Evolutionary conservation across 2,888 invertebrate genomes (phyloP), one percentile per base, ranked within the genome.

Genomic region (Cantharis rufa): DNA sequence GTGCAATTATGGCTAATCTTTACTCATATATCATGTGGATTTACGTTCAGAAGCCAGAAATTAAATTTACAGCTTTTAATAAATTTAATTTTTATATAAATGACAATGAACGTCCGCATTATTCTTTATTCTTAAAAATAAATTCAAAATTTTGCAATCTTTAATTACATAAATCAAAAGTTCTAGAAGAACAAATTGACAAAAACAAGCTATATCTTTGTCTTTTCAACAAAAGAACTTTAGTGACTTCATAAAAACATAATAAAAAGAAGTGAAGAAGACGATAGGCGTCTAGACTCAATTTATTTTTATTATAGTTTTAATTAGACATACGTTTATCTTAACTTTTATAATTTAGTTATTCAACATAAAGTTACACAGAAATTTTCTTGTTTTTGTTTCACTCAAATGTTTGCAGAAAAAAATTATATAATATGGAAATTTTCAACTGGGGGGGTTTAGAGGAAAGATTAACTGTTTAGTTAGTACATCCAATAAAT

Each of bases 261-360:
- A 66, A 66, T 21, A 21, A 63, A 18, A 66, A 66, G 21, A 24
- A 66, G 21, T 21, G 16, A 66, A 66, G n/a, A 66, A 16, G 64
- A 66, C 64, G 64, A 16, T 66, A 66, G 64, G 64, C 64, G 64
- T 66, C 64, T 66, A 66, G 64, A 66, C 64, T 15, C 64, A 21
- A 66, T 66, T 66, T 66, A 66, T 66, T 66, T 66, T 66, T 66
- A 66, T 66, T 66, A 24, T 24, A n/a, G 21, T 66, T 66, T 66
- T 66, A 66, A 66, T 66, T 66, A 21, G 64, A 66, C 64, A 66
- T 66, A 66, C 21, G 64, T 66, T 66, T 66, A 21, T 10, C 64
- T 16, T 10, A 66, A 66, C 64, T 66, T 66, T 66, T 15, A 66
- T 11, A 66, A 66, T 66, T 66, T 24, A 24, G 13, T 21, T 21